Evolutionary conservation across 2,888 invertebrate species (phyloP).

Genomic region (Adelognathus sp.): DNA sequence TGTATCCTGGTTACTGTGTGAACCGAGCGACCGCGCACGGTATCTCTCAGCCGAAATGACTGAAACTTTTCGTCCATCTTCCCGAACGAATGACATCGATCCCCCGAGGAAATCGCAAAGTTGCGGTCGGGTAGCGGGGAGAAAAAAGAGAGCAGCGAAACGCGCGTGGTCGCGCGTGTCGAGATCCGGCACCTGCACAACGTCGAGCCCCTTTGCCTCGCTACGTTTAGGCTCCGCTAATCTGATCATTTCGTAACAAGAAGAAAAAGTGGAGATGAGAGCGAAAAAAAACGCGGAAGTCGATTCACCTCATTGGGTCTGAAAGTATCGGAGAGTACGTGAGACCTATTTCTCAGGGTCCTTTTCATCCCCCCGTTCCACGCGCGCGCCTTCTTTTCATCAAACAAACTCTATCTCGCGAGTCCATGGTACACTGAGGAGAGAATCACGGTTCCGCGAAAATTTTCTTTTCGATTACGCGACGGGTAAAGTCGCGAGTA

Average conservation of each 20-base stretch:
- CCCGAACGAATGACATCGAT: slow-evolving; percentile 21
- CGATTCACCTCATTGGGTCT: neutral
- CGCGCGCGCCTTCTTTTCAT: slow-evolving; percentile 1
- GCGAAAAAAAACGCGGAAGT: neutral
- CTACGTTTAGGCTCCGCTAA: slow-evolving; percentile 15
- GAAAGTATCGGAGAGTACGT: neutral
- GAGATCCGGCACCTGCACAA: neutral
- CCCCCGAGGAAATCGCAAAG: slow-evolving; percentile 59
- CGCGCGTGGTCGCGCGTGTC: neutral
- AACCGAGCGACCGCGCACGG: slow-evolving; percentile 5
- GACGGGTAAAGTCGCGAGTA: neutral
- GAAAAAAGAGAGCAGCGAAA: neutral
- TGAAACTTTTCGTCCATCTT: slow-evolving; percentile 34
- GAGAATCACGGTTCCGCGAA: neutral
- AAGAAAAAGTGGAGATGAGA: neutral
- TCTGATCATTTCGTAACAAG: slow-evolving; percentile 26
- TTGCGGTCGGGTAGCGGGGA: slow-evolving; percentile 1
- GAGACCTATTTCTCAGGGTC: neutral
- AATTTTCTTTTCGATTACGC: neutral
- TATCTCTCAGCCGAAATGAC: neutral
- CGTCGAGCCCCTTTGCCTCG: neutral
- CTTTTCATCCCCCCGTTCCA: neutral
- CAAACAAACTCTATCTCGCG: neutral
- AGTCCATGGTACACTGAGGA: neutral
- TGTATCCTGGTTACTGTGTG: neutral